A percentile compares a stretch with the other conserved stretches of the same genome.
Conservation (phyloP, 37 sponge, comb jelly and placozoan species). For the Hexactinellida sp. region DNA sequence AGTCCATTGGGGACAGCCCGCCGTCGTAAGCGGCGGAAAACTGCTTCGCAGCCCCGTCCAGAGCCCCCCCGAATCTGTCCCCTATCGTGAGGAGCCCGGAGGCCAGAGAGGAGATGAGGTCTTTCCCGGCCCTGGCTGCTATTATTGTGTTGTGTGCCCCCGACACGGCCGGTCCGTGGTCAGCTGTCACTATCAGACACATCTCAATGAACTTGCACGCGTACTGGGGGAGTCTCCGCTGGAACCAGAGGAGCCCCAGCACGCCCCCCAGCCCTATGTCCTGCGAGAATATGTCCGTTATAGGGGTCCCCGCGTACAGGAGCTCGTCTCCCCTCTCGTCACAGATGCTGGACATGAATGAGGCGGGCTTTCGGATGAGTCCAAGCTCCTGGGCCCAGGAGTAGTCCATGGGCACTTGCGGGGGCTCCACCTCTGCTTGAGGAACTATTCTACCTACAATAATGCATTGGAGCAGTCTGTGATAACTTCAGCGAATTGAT, state of each 20-base stretch:
- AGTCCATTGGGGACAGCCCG: conserved; percentile 86
- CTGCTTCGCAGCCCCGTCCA: conserved; percentile 80
- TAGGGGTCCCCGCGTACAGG: conserved; percentile 93
- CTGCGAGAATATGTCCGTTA: conserved; percentile 86
- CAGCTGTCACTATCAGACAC: conserved; percentile 92
- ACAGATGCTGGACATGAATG: conserved; percentile 84
- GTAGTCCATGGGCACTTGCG: conserved; percentile 94
- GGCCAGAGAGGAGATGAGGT: conserved; percentile 81
- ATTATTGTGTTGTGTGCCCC: conserved; percentile 98
- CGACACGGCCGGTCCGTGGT: conserved; percentile 96
- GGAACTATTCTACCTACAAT: conserved; percentile 30
- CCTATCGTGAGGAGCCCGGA: conserved; percentile 91
- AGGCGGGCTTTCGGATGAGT: conserved; percentile 76
- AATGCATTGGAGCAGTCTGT: too few species aligned
- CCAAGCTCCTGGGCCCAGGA: conserved; percentile 92
- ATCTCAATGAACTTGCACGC: conserved; percentile 94
- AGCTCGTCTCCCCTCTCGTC: conserved; percentile 96
- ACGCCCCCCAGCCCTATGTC: conserved; percentile 92
- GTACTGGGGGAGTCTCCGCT: conserved; percentile 79
- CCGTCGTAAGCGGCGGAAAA: conserved; percentile 80
- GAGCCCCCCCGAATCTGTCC: conserved; percentile 92
- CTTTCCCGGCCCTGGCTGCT: conserved; percentile 86
- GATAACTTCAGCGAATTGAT: conserved; percentile 14
- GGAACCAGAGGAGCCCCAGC: conserved; percentile 88
- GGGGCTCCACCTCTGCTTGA: conserved; percentile 72